A percentile compares a stretch with the other conserved stretches of the same genome.
Conservation (phyloP, 2,113 vertebrate genomes). For the Orthonyx spaldingii region DNA sequence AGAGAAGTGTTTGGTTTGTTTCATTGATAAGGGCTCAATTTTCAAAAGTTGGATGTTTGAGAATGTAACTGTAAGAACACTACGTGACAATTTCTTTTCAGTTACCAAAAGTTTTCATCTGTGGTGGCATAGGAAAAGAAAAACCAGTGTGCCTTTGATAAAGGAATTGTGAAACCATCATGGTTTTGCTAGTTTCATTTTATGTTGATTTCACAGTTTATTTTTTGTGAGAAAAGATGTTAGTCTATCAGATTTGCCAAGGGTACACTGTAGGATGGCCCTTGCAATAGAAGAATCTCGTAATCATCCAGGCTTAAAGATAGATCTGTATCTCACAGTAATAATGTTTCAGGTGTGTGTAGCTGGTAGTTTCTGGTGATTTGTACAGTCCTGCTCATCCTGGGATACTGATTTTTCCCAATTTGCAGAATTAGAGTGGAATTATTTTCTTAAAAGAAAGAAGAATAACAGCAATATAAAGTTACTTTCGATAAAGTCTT, state of each 20-base stretch:
- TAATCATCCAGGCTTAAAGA: not conserved
- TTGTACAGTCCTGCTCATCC: not conserved
- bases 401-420: not conserved
- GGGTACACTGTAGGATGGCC: not conserved
- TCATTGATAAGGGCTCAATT: not conserved
- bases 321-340: not conserved
- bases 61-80: not conserved
- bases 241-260: not conserved
- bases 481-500: not conserved
- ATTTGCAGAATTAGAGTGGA: not conserved
- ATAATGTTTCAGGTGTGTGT: not conserved
- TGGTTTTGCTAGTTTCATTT: not conserved
- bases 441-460: not conserved
- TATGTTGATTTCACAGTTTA: not conserved
- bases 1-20: not conserved
- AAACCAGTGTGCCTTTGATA: not conserved
- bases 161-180: not conserved
- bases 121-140: not conserved
- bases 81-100: not conserved
- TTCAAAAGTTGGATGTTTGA: not conserved
- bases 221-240: not conserved
- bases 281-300: not conserved
- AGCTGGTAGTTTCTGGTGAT: not conserved
- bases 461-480: not conserved
- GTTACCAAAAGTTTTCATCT: not conserved